These are phyloP conservation scores for Phataginus tricuspis DNA, from an alignment of 2,797 vertebrate species.

Conservation along the genomic window DNA sequence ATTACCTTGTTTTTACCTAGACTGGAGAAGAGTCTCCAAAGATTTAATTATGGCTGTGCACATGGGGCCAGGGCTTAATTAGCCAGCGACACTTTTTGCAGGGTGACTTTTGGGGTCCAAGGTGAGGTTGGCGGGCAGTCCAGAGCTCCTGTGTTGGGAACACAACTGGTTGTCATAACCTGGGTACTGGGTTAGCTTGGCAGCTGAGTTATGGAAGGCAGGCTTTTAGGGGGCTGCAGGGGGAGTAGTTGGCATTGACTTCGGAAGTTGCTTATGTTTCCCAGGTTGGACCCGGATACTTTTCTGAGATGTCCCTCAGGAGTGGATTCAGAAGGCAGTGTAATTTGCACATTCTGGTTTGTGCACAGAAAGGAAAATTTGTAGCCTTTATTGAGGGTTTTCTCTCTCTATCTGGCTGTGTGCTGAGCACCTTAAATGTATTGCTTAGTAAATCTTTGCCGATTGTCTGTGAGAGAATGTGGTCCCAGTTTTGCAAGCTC, in stretches of 20 bases:
- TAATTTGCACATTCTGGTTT: neutral
- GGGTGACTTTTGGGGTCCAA: constrained; percentile 11
- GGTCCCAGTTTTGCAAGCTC: neutral
- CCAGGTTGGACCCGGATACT: accelerated
- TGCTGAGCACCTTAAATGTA: neutral
- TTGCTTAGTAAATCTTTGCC: neutral
- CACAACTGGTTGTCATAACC: neutral
- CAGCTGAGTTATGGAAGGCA: neutral
- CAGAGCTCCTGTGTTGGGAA: neutral
- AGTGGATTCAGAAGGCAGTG: neutral
- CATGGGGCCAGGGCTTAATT: constrained; percentile 73
- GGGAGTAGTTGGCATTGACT: neutral
- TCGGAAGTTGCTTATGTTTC: neutral
- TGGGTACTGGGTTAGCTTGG: neutral
- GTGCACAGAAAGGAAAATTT: neutral
- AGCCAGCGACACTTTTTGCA: constrained; percentile 74
- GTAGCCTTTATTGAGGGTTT: neutral
- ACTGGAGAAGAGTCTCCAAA: constrained; percentile 65
- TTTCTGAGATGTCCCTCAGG: neutral
- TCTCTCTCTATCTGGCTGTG: neutral
- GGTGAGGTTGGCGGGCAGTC: neutral
- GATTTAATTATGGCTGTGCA: constrained; percentile 74
- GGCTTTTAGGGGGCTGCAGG: neutral
- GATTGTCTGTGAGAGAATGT: neutral
- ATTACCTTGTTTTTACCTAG: constrained; percentile 24